Conservation (phyloP, 2,113 vertebrate species). For the Micronycteris hirsuta region DNA sequence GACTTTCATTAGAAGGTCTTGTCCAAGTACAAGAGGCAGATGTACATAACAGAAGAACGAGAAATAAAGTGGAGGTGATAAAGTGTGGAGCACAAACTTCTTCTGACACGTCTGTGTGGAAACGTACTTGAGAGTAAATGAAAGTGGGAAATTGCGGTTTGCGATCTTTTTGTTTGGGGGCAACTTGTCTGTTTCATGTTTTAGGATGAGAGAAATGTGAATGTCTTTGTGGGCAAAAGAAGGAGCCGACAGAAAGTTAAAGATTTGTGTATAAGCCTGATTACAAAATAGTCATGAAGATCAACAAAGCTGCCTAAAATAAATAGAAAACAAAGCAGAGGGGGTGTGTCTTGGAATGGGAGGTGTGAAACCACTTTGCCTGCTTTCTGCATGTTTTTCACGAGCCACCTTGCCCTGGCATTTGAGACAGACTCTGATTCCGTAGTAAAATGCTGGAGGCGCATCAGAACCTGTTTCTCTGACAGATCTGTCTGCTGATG, state of each 20-base stretch:
- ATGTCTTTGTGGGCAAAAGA: background rate
- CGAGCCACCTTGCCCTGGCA: background rate
- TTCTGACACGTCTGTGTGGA: background rate
- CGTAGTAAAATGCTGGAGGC: background rate
- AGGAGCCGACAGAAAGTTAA: background rate
- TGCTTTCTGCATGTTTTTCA: background rate
- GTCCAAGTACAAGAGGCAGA: background rate
- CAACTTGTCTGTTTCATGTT: background rate
- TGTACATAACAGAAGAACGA: background rate
- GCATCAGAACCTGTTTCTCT: background rate
- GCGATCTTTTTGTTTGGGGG: background rate
- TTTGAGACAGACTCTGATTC: background rate
- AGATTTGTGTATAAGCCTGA: background rate
- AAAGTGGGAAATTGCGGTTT: background rate
- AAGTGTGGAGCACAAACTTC: rapidly evolving
- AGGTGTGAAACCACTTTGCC: background rate
- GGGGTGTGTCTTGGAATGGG: background rate
- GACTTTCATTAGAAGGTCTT: background rate
- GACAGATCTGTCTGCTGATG: constrained; percentile 32
- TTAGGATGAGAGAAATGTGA: background rate
- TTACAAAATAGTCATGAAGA: background rate
- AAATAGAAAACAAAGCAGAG: background rate
- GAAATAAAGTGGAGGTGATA: background rate
- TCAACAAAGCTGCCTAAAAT: background rate
- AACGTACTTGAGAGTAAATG: background rate